phyloP scores from a whole-genome alignment of 2,888 invertebrate genomes.

The Oxycera nigricornis region DNA sequence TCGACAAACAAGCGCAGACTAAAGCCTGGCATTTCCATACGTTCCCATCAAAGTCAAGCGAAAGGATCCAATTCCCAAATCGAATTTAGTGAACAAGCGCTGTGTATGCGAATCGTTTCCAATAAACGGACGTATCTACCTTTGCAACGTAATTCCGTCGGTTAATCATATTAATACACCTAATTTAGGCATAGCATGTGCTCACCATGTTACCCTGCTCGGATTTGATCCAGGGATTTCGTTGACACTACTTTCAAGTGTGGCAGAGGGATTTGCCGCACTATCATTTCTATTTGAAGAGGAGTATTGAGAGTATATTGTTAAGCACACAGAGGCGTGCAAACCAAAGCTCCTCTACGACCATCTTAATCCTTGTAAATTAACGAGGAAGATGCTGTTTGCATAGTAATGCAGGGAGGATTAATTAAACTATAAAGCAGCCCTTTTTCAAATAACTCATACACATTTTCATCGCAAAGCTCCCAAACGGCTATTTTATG shows the following conservation, averaged over 20 bases:
- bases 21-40: no score
- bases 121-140: conserved; percentile 23
- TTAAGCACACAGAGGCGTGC: neutral
- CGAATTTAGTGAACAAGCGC: conserved; percentile 43
- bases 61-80: conserved; percentile 35
- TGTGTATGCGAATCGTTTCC: conserved; percentile 32
- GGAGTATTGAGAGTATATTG: neutral
- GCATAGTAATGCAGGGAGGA: conserved; percentile 43
- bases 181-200: conserved; percentile 25
- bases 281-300: conserved; percentile 33
- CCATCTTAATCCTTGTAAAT: conserved; percentile 36
- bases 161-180: conserved; percentile 45
- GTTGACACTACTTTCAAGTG: conserved; percentile 30
- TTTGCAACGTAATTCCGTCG: conserved; percentile 39
- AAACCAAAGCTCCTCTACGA: neutral
- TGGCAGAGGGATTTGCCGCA: conserved; percentile 14
- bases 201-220: neutral
- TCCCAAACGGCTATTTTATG: conserved; percentile 21
- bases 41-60: neutral
- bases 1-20: no score
- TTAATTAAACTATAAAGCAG: conserved; percentile 45
- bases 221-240: conserved; percentile 7
- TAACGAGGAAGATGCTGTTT: conserved; percentile 41
- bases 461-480: conserved; percentile 10
- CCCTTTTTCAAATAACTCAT: conserved; percentile 40